phyloP scores from a whole-genome alignment of 1,140 invertebrate genomes.

The Calliopsis andreniformis region DNA sequence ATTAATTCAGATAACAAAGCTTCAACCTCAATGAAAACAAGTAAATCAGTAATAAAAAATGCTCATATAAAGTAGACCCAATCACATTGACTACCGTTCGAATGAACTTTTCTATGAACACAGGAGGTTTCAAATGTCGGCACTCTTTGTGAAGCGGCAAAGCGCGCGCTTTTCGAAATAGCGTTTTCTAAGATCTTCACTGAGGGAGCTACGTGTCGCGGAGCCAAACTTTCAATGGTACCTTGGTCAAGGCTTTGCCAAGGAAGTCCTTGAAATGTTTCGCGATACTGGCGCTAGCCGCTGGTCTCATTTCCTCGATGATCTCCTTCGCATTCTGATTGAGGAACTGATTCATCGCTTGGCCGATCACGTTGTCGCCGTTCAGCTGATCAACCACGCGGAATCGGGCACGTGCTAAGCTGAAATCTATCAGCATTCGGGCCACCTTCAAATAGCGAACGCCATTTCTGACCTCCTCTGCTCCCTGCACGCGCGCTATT shows the following conservation, averaged over 20 bases:
- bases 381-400: constrained; percentile 87
- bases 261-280: constrained; percentile 90
- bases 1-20: too few species aligned
- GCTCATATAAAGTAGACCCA: too few species aligned
- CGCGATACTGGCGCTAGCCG: constrained; percentile 87
- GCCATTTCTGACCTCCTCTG: constrained; percentile 83
- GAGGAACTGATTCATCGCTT: constrained; percentile 92
- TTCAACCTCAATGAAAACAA: too few species aligned
- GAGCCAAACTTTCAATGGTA: constrained; percentile 90
- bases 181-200: background rate
- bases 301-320: constrained; percentile 91
- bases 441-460: constrained; percentile 86
- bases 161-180: background rate
- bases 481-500: constrained; percentile 87
- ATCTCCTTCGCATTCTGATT: constrained; percentile 93
- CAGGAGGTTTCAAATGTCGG: background rate
- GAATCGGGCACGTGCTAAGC: constrained; percentile 86
- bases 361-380: constrained; percentile 88
- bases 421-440: constrained; percentile 87
- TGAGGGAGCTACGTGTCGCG: constrained; percentile 73
- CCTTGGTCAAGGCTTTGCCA: constrained; percentile 88
- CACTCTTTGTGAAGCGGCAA: background rate
- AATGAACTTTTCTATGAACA: background rate
- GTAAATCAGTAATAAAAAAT: too few species aligned
- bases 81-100: too few species aligned